Base-by-base conservation (phyloP, 2,888 invertebrate genomes). In the Agrochola circellaris region DNA sequence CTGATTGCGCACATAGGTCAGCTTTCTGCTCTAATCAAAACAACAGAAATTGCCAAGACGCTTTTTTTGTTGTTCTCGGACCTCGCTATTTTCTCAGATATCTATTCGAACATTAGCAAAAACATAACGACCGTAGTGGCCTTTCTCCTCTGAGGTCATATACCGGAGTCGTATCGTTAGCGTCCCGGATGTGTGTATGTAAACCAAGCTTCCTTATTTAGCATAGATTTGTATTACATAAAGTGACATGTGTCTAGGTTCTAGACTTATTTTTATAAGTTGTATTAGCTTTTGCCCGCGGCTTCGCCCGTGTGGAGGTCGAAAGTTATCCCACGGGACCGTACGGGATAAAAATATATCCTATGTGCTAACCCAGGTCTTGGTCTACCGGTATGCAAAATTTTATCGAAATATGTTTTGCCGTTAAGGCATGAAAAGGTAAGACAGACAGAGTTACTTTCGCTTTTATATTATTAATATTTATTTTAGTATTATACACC, bases 71-170 rank as follows among this genome's bases (percentile, higher is more conserved):
- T 54, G 34, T 0, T n/a, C 5, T 60, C 4, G 54, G 30, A 34
- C 0, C 0, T 20, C 3, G 15, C 26, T 66, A 23, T 45, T 42
- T 66, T 30, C 66, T 45, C 2, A 23, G 15, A 56, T 42, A 62
- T 54, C 26, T n/a, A 30, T 62, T 56, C 30, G 1, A 69, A 60
- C 48, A 34, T 67, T 68, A 42, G 82, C 86, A 83, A 78, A 74
- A 89, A 87, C 79, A 72, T 84, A 87, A 90, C 78, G 87, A 86
- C 67, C 62, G 26, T 30, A 77, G 68, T 34, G 70, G 73, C 80
- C 85, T 87, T 86, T 84, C 84, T 79, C 65, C 45, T 38, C 65
- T 34, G 60, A 76, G 73, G 68, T 72, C 73, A 74, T 77, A 61
- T 42, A 54, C 73, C 42, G 48, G 58, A 68, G 30, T 74, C 38